Evolutionary conservation across 2,113 vertebrate species (phyloP), one percentile per base, ranked within the genome.

Genomic region (Synodontis membranacea): DNA sequence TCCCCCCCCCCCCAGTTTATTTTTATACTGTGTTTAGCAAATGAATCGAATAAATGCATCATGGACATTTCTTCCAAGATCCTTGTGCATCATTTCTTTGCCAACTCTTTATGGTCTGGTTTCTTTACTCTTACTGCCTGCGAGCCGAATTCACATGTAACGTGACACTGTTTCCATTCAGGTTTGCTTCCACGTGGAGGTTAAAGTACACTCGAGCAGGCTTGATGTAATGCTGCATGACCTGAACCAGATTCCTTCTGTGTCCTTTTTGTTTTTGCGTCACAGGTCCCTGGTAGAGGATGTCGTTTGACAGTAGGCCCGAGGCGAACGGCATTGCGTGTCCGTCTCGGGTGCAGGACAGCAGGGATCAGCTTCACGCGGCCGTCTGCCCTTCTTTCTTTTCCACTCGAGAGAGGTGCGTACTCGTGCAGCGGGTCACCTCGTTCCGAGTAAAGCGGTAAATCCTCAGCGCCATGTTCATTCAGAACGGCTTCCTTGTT

Each of bases 251-350:
- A 89, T 8, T 31, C 84, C 12, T 93, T 93, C 88, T 86, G 92
- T 91, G 92, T 86, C 86, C 82, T 48, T 66, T 25, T 37, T 34
- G 68, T 10, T 76, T 92, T 84, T 93, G 91, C 91, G 89, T 94
- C 92, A 93, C 89, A 86, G 89, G 89, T 87, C 92, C 91, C 91
- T 66, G 84, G 85, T 94, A 93, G 89, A 91, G 12, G 82, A 89
- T 60, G 48, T 93, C 90, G 52, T 90, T 76, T 93, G 91, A 90
- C 92, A 84, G 88, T 83, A 75, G 91, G 92, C 90, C 90, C 50
- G 4, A 42, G 87, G 92, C 89, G 28, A 90, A 90, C 84, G 83
- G 89, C 91, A 93, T 93, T 92, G 86, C 89, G 91, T 94, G 78
- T 88, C 91, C 56, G 81, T 78, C 89, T 93, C 85, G 86, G 89